Conservation (phyloP, 2,113 vertebrate genomes). For the Casuarius casuarius region DNA sequence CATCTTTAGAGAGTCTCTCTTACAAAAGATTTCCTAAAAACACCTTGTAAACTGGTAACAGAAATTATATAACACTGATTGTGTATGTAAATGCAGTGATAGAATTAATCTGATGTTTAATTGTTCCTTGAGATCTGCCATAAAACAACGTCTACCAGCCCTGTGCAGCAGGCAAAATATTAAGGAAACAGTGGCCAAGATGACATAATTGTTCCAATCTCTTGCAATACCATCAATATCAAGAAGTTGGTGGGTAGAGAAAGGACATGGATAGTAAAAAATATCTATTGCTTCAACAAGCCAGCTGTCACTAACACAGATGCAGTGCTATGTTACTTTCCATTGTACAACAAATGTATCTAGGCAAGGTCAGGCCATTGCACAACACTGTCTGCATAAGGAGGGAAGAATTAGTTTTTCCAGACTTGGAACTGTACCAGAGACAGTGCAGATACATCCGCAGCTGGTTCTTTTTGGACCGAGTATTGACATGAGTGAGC, state of each 20-base stretch:
- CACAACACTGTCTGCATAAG: conserved; percentile 66
- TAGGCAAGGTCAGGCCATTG: conserved; percentile 51
- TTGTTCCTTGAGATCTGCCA: background rate
- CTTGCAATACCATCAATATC: background rate
- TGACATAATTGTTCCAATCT: background rate
- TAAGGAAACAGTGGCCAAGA: background rate
- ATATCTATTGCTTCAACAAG: background rate
- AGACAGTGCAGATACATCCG: conserved; percentile 38
- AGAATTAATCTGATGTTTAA: background rate
- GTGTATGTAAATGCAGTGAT: background rate
- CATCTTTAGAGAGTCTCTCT: background rate
- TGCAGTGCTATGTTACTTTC: conserved; percentile 4
- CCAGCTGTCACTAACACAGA: background rate
- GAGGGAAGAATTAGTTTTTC: conserved; percentile 56
- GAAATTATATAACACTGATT: background rate
- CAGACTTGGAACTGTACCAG: conserved; percentile 67
- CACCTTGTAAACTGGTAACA: background rate
- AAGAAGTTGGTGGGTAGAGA: background rate
- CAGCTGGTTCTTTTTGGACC: conserved; percentile 59
- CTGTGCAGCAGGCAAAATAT: background rate
- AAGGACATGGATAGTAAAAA: background rate
- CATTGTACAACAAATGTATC: conserved; percentile 6
- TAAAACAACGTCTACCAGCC: background rate
- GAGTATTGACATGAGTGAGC: background rate
- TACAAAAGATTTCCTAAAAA: background rate